Evolutionary conservation across 2,113 vertebrate species (phyloP), one percentile per base, ranked within the genome.

Genomic region (Ginglymostoma cirratum): DNA sequence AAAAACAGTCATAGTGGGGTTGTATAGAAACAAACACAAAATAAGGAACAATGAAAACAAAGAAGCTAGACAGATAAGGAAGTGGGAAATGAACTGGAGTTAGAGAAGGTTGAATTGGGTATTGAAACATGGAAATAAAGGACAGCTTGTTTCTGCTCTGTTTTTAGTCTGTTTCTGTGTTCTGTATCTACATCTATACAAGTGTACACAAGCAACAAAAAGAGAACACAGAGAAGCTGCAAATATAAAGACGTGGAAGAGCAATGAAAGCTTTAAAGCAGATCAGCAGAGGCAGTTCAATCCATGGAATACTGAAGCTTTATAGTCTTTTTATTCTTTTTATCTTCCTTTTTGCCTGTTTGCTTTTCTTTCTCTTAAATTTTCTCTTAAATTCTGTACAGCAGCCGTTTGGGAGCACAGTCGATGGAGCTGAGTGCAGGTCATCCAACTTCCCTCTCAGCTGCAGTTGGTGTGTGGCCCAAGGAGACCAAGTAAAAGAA

Each of bases 81-180:
- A 72, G 45, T 52, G 45, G 27, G 94, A 52, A 95, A 95, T 95
- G 94, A 95, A 76, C 69, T 72, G 52, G 69, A 95, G 42, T 38
- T 45, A 70, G 65, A 72, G 45, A 95, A 70, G 94, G 72, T n/a
- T 95, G 94, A 76, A 72, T 48, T 72, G 42, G 94, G 67, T 48
- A 95, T 95, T 72, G 94, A 95, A 72, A 95, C 30, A 48, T 70
- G 94, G 34, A 95, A 95, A 95, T 52, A 95, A 95, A 95, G 67
- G 38, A 34, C 42, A 95, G 69, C 69, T 95, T 95, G 93, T 72
- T 95, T 72, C 94, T 95, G 14, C 69, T 72, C 38, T 45, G 67
- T 52, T 95, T 70, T 76, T 72, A 45, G 94, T 48, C 69, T 48
- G 66, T 94, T 94, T 52, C 52, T 94, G 21, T 23, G 27, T 27